phyloP scores from a whole-genome alignment of 2,113 vertebrate genomes.

The Indicator maculatus region DNA sequence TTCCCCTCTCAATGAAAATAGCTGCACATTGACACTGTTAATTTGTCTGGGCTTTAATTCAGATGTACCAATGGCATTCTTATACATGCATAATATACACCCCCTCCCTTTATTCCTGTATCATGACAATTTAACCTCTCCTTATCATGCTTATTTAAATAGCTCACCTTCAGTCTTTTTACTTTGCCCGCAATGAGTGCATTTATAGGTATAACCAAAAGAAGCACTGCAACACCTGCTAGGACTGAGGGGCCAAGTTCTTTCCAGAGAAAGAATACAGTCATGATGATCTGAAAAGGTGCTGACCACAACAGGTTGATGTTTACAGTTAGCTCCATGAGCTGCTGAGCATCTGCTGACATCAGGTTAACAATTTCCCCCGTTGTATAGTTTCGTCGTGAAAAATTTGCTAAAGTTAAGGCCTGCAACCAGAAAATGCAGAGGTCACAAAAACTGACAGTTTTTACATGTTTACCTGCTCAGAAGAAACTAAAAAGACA shows the following conservation, averaged over 20 bases:
- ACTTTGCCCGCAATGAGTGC: conserved; percentile 53
- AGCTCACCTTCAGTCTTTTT: conserved; percentile 69
- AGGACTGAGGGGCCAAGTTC: conserved; percentile 68
- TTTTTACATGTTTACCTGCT: not conserved
- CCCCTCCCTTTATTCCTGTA: not conserved
- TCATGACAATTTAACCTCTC: not conserved
- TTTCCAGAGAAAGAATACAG: conserved; percentile 67
- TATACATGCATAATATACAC: not conserved
- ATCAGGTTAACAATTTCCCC: conserved; percentile 68
- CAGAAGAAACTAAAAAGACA: not conserved
- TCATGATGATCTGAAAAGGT: conserved; percentile 69
- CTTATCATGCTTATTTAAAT: not conserved
- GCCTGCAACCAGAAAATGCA: conserved; percentile 29
- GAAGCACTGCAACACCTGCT: conserved; percentile 61
- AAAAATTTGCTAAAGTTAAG: conserved; percentile 61
- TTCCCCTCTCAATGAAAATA: not conserved
- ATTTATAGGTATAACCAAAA: conserved; percentile 69
- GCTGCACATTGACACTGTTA: not conserved
- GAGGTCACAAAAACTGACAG: not conserved
- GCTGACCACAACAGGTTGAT: conserved; percentile 71
- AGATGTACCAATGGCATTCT: not conserved
- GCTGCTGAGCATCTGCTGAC: conserved; percentile 64
- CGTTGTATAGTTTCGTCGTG: conserved; percentile 41
- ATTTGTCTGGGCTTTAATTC: not conserved
- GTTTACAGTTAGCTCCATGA: conserved; percentile 64